Evolutionary conservation across 2,113 vertebrate genomes (phyloP).

Genomic region (Nipponia nippon): DNA sequence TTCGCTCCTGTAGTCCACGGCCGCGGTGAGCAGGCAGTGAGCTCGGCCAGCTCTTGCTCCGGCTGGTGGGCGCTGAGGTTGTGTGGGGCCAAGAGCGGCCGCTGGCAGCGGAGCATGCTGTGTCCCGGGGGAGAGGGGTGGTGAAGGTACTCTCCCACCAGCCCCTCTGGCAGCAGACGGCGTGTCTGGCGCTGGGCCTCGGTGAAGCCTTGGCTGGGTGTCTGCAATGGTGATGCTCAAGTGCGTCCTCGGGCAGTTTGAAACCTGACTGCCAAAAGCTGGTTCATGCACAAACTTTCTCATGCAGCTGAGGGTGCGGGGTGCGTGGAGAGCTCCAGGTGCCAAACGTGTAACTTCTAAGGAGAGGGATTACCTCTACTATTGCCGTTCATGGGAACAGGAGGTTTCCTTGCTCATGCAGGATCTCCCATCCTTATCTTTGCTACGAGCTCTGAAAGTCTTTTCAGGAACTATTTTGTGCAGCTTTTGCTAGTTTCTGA

Average conservation of each 20-base stretch:
- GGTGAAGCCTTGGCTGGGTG: rapidly evolving
- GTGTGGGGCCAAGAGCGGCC: rapidly evolving
- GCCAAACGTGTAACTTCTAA: not conserved
- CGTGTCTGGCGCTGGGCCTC: rapidly evolving
- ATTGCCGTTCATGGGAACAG: not conserved
- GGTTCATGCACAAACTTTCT: not conserved
- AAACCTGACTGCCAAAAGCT: not conserved
- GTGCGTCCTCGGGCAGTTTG: rapidly evolving
- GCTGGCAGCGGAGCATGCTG: not conserved
- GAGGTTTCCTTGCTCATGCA: not conserved
- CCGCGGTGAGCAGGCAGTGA: rapidly evolving
- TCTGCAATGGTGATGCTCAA: rapidly evolving
- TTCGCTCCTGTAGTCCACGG: rapidly evolving
- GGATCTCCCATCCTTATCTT: not conserved
- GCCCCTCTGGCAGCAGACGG: rapidly evolving
- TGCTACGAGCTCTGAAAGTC: not conserved
- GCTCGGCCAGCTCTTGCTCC: rapidly evolving
- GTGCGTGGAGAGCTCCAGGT: not conserved
- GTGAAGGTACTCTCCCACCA: not conserved
- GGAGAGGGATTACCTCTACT: not conserved
- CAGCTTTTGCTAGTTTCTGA: not conserved
- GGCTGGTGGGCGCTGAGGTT: rapidly evolving
- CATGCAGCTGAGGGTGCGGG: rapidly evolving
- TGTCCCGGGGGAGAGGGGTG: not conserved
- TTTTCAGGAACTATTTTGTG: not conserved